Evolutionary conservation across 2,888 invertebrate genomes (phyloP).

Genomic region (Agriotes lineatus): DNA sequence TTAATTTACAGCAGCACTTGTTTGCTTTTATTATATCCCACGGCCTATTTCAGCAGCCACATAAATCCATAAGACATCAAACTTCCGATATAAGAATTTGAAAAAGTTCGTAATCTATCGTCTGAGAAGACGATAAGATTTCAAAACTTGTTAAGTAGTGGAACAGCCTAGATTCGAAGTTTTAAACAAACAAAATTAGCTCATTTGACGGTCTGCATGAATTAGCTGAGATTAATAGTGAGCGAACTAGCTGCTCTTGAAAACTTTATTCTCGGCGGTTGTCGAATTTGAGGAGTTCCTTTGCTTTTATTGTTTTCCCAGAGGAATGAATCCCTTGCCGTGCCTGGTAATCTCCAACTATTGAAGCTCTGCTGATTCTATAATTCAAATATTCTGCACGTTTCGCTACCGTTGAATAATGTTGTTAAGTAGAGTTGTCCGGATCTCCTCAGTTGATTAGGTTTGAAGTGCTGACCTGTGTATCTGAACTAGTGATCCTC

Average conservation of each 20-base stretch:
- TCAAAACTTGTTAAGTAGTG: background rate
- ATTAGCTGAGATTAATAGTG: background rate
- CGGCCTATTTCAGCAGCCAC: too few species aligned
- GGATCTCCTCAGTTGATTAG: background rate
- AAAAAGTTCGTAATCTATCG: too few species aligned
- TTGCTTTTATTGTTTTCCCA: background rate
- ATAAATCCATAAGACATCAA: too few species aligned
- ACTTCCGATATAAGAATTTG: too few species aligned
- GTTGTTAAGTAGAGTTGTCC: slow-evolving; percentile 8
- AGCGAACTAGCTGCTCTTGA: background rate
- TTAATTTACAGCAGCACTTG: too few species aligned
- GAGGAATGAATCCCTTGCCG: too few species aligned
- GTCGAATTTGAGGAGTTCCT: background rate
- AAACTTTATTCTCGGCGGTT: background rate
- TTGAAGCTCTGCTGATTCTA: background rate
- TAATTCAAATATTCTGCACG: background rate
- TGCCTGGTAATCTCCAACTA: too few species aligned
- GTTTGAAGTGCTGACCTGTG: slow-evolving; percentile 11
- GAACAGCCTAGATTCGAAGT: background rate
- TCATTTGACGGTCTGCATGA: background rate
- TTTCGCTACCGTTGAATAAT: slow-evolving; percentile 1
- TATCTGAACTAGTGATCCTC: slow-evolving; percentile 11
- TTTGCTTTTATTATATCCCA: too few species aligned
- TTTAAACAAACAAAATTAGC: background rate
- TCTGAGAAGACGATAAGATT: too few species aligned